These are phyloP conservation scores for Cyanoliseus patagonus DNA, from an alignment of 2,113 vertebrate genomes.

Conservation along the genomic window DNA sequence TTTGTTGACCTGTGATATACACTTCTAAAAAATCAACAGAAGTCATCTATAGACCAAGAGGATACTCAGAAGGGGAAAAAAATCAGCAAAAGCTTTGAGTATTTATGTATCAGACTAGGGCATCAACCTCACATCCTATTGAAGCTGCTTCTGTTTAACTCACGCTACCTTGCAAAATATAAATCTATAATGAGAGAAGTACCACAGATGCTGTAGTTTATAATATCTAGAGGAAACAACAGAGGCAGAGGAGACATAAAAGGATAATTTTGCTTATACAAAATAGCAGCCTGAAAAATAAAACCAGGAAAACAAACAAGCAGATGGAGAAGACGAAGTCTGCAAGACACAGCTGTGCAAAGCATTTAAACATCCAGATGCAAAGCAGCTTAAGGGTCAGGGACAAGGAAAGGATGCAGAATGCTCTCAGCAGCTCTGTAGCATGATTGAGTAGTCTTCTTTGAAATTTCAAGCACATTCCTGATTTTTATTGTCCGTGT, in stretches of 20 bases:
- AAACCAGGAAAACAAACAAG: slow-evolving; percentile 79
- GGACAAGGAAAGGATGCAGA: slow-evolving; percentile 4
- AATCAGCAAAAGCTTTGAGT: background rate
- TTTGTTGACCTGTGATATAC: background rate
- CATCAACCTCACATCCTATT: background rate
- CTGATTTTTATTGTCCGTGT: background rate
- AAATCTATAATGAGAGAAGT: slow-evolving; percentile 47
- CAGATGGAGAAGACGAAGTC: slow-evolving; percentile 74
- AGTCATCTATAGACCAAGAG: background rate
- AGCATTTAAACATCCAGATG: slow-evolving; percentile 76
- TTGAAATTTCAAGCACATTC: slow-evolving; percentile 1
- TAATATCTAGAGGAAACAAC: slow-evolving; percentile 61
- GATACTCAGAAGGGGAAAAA: background rate
- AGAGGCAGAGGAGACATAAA: slow-evolving; percentile 64
- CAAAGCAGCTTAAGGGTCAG: slow-evolving; percentile 54
- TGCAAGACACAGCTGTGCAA: slow-evolving; percentile 74
- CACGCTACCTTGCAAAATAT: slow-evolving; percentile 44
- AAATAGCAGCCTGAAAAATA: slow-evolving; percentile 77
- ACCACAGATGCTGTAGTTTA: slow-evolving; percentile 62
- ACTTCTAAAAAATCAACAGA: background rate
- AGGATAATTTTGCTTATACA: slow-evolving; percentile 82
- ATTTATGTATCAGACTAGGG: slow-evolving; percentile 18
- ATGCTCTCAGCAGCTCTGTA: slow-evolving; percentile 1
- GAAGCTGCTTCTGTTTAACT: background rate
- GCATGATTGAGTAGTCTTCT: background rate